Percentiles rank a stretch among this genome's conserved stretches.
phyloP scores from a whole-genome alignment of 2,797 vertebrate genomes.

The Anas bernieri region DNA sequence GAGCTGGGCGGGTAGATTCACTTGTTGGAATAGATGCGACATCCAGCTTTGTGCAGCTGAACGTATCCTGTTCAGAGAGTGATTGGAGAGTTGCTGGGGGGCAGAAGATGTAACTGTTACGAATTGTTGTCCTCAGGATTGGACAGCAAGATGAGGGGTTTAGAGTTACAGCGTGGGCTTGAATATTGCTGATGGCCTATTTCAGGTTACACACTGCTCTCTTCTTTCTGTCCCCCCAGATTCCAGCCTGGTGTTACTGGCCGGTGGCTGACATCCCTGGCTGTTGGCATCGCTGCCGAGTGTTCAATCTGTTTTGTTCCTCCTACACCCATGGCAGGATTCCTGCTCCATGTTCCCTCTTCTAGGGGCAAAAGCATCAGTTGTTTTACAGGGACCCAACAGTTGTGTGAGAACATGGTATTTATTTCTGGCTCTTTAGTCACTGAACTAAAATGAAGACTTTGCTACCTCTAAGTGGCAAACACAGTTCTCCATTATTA shows the following conservation, averaged over 20 bases:
- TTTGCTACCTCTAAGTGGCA: neutral
- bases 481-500: neutral
- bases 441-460: neutral
- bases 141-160: neutral
- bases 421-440: neutral
- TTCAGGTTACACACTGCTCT: neutral
- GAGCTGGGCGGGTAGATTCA: neutral
- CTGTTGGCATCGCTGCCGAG: neutral
- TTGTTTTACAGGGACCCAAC: neutral
- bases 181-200: neutral
- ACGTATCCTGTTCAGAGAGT: neutral
- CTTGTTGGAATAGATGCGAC: neutral
- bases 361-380: neutral
- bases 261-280: neutral
- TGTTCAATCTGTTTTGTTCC: neutral
- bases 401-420: neutral
- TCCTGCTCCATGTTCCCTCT: fast-evolving
- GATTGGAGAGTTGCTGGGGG: neutral
- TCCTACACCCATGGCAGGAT: fast-evolving
- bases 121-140: neutral
- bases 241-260: neutral
- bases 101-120: neutral
- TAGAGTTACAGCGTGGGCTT: neutral
- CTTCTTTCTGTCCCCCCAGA: neutral
- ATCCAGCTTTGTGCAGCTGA: neutral